Base-by-base conservation (phyloP, 2,113 vertebrate species). In the Eubucco bourcierii region DNA sequence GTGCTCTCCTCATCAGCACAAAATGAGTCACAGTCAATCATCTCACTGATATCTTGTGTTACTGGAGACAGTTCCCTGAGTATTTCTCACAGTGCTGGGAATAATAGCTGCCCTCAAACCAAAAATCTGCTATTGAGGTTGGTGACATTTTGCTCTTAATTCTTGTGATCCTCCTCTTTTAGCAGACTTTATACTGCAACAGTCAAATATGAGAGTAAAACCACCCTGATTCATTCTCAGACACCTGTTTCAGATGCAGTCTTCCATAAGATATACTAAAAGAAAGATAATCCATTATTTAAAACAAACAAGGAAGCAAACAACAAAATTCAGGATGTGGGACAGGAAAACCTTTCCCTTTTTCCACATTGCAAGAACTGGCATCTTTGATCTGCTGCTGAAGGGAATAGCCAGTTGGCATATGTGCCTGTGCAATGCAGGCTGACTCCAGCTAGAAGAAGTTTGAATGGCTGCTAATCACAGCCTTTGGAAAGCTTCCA, bases 11-110 rank as follows among this genome's bases (percentile, higher is more conserved):
- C 81, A 61, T 31, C 14, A 85, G 47, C 75, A 74, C 61, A 92
- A 91, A 94, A 90, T 76, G 60, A 82, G 65, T 78, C 79, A 84
- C 73, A 89, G 79, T 85, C 91, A 85, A 85, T 90, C 84, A 92
- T 85, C 65, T 89, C 68, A 80, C 68, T 85, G 79, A 80, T 94
- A 78, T 21, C 21, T 83, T 58, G 20, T 74, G 46, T 80, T 94
- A 93, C 47, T 67, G 33, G 33, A 87, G 63, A 77, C 16, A 46
- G 50, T 67, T 89, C 78, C 34, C 15, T 60, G n/a, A 91, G 27
- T 47, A 80, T 80, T 93, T 90, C 44, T 84, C 61, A 53, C 10
- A 71, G 10, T 31, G 29, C 50, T 77, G 77, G 68, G 47, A 89
- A 83, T 24, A 80, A 47, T 34, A 24, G 44, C 58, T 80, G 37